Evolutionary conservation across 2,113 vertebrate genomes (phyloP).

Genomic region (Ancistrus triradiatus): DNA sequence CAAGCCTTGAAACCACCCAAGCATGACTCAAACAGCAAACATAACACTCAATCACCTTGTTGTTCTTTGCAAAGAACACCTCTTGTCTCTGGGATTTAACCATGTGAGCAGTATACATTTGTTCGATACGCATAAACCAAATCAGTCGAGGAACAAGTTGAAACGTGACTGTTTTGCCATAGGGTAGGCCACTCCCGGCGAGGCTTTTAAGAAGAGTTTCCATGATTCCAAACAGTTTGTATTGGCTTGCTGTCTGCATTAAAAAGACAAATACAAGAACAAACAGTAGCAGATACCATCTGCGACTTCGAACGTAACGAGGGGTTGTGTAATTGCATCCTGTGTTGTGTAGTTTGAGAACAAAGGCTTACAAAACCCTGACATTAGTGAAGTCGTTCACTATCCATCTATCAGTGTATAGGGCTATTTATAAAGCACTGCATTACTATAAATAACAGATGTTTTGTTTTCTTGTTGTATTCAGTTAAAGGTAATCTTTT

Average conservation of each 20-base stretch:
- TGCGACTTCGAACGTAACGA: not conserved
- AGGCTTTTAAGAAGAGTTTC: slow-evolving; percentile 18
- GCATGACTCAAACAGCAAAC: slow-evolving; percentile 34
- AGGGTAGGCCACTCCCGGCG: slow-evolving; percentile 6
- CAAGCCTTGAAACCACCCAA: slow-evolving; percentile 6
- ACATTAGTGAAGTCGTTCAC: no score
- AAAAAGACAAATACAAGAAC: no score
- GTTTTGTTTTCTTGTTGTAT: no score
- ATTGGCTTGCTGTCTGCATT: slow-evolving; percentile 16
- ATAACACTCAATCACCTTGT: slow-evolving; percentile 8
- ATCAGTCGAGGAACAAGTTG: slow-evolving; percentile 28
- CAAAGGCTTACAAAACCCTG: no score
- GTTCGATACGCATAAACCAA: slow-evolving; percentile 18
- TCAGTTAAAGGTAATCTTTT: no score
- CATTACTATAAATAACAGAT: no score
- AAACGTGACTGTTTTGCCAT: slow-evolving; percentile 32
- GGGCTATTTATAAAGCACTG: no score
- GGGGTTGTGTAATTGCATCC: slow-evolving; percentile 4
- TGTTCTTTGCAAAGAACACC: slow-evolving; percentile 1
- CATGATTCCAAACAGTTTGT: slow-evolving; percentile 19
- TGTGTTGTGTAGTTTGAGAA: not conserved
- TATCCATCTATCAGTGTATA: no score
- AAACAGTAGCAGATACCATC: not conserved
- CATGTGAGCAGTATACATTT: slow-evolving; percentile 24
- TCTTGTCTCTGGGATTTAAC: slow-evolving; percentile 25